Evolutionary conservation across 2,888 invertebrate species (phyloP).

Genomic region (Drosophila meridiana): DNA sequence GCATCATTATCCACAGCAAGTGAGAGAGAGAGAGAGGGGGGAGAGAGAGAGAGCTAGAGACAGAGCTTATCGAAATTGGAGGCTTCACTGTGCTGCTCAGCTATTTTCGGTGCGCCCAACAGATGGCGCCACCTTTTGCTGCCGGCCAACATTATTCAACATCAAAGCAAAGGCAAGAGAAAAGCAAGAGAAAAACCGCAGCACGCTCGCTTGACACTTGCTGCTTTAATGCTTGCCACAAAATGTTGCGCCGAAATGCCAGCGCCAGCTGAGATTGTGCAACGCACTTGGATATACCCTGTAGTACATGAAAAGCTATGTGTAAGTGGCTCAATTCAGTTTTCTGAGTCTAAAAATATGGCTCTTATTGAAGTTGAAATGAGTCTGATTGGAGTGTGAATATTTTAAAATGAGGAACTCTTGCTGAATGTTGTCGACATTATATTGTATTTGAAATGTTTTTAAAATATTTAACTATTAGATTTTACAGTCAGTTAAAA

Average conservation of each 20-base stretch:
- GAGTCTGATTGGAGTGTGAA: neutral
- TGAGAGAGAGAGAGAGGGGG: neutral
- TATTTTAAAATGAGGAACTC: neutral
- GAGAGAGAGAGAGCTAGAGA: neutral
- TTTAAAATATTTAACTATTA: too few relatives aligned
- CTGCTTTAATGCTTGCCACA: slow-evolving; percentile 13
- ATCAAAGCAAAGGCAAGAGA: slow-evolving; percentile 8
- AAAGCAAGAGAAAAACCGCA: slow-evolving; percentile 6
- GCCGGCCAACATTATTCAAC: slow-evolving; percentile 27
- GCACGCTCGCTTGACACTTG: slow-evolving; percentile 4
- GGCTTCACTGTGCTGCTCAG: slow-evolving; percentile 22
- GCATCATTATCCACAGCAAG: slow-evolving; percentile 67
- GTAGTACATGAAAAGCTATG: neutral
- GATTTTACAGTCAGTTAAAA: too few relatives aligned
- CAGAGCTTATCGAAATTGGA: neutral
- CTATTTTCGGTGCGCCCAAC: slow-evolving; percentile 11
- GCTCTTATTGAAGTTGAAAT: neutral
- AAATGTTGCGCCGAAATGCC: neutral
- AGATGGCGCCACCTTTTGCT: slow-evolving; percentile 39
- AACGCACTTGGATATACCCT: slow-evolving; percentile 1
- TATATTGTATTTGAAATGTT: neutral
- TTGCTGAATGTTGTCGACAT: neutral
- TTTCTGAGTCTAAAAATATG: too few relatives aligned
- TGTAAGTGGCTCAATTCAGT: neutral
- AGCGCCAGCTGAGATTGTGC: neutral